Percentiles rank a stretch among this genome's conserved stretches.
Evolutionary conservation across 2,797 vertebrate species (phyloP).

Genomic region (Tamandua tetradactyla): DNA sequence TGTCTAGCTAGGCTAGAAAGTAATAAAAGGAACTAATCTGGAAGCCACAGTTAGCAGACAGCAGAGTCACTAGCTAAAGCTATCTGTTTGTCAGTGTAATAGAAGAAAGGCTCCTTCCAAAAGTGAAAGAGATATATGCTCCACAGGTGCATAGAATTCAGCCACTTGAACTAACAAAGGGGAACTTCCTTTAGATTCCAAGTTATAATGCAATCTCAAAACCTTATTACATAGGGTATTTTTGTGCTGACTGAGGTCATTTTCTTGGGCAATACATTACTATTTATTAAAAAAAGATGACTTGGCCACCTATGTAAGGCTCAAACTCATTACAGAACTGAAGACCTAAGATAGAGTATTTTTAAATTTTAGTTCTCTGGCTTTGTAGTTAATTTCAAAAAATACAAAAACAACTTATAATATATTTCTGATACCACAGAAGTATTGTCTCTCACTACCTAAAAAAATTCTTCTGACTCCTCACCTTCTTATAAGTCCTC

Average conservation of each 20-base stretch:
- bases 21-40: too few relatives aligned
- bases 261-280: neutral
- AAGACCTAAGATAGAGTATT: neutral
- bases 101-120: conserved; percentile 12
- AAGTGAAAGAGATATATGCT: neutral
- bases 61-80: too few relatives aligned
- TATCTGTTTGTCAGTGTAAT: neutral
- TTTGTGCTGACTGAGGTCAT: neutral
- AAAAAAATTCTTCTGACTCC: neutral
- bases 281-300: neutral
- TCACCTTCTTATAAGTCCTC: neutral
- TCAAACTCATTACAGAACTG: conserved; percentile 25
- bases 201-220: neutral
- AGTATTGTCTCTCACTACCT: neutral
- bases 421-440: neutral
- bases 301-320: neutral
- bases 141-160: neutral
- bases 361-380: neutral
- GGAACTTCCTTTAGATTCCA: neutral
- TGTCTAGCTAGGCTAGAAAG: too few relatives aligned
- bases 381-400: conserved; percentile 17
- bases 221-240: neutral
- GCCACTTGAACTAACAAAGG: neutral
- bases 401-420: neutral
- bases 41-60: too few relatives aligned